Evolutionary conservation across 2,797 vertebrate species (phyloP), one percentile per base, ranked within the genome.

Genomic region (Malacoctenus gilli): DNA sequence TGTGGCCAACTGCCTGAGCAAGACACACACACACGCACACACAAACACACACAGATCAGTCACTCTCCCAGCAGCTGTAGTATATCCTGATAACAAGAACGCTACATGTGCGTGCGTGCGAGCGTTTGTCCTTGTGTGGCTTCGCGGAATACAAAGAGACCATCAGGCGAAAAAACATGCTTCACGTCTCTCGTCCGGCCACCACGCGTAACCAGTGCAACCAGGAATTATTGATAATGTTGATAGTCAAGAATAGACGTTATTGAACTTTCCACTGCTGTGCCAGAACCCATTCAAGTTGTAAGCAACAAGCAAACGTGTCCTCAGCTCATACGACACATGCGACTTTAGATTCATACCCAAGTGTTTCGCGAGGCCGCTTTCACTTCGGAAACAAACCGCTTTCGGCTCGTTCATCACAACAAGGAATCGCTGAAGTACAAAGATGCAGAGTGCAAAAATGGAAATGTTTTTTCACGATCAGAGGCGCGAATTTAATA

Each of bases 41-140:
- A 44, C 53, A 55, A 18, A 48, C 43, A 46, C 50, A 62, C 47
- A 54, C 25, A 39, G 42, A 72, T 72, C 71, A 61, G 25, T 62
- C 66, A 69, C 16, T 52, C 51, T 47, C 39, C 41, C 43, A 44
- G 57, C 48, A 66, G 38, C 57, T 69, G 69, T 64, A 69, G 47
- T 69, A 59, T 59, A 56, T 79, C 54, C 58, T 60, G 74, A 66
- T 79, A 87, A 83, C 65, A 68, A 79, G 56, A 59, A 44, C 39
- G 6, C 42, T 38, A 16, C 30, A 28, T 7, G 2, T 40, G 21
- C 16, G 48, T 32, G 50, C 22, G 65, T 12, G 57, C 7, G 38
- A 9, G 9, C 4, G 43, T 59, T 58, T 72, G 68, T 77, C 68
- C 55, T 60, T 75, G 64, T 65, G 72, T 58, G 62, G 78, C 60